Percentiles rank a stretch among this genome's conserved stretches.
Evolutionary conservation across 2,113 vertebrate species (phyloP).

Genomic region (Lophochroa leadbeateri): DNA sequence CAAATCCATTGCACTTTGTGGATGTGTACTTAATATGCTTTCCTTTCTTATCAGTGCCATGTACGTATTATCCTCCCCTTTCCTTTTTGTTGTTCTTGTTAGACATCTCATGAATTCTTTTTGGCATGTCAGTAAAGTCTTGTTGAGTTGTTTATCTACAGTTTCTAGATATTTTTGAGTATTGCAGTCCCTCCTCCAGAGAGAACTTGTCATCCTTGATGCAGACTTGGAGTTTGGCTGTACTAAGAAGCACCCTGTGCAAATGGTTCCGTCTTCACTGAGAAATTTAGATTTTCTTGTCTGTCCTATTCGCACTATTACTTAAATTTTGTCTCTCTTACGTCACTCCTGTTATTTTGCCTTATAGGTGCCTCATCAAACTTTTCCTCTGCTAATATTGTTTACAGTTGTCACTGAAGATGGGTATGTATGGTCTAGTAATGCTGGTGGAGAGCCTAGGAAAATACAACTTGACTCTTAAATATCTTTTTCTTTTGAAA

Average conservation of each 20-base stretch:
- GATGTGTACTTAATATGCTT: background rate
- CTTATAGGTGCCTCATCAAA: background rate
- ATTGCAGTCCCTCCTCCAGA: background rate
- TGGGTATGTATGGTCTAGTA: background rate
- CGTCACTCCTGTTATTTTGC: background rate
- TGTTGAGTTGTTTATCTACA: background rate
- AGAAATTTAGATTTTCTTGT: background rate
- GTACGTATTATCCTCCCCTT: background rate
- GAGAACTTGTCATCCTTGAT: background rate
- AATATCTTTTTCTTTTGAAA: background rate
- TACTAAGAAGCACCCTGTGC: background rate
- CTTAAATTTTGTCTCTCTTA: background rate
- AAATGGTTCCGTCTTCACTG: background rate
- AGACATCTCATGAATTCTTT: background rate
- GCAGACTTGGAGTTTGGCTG: background rate
- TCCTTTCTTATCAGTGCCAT: background rate
- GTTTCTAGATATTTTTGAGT: background rate
- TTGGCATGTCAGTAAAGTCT: background rate
- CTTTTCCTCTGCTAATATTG: background rate
- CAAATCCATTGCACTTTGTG: background rate
- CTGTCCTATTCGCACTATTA: background rate
- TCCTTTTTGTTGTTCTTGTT: background rate
- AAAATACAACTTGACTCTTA: conserved; percentile 37
- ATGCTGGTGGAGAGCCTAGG: conserved; percentile 36
- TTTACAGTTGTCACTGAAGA: background rate